A percentile compares a stretch with the other conserved stretches of the same genome.
These are phyloP conservation scores for Venturia canescens DNA, from an alignment of 1,140 invertebrate species.

Conservation along the genomic window DNA sequence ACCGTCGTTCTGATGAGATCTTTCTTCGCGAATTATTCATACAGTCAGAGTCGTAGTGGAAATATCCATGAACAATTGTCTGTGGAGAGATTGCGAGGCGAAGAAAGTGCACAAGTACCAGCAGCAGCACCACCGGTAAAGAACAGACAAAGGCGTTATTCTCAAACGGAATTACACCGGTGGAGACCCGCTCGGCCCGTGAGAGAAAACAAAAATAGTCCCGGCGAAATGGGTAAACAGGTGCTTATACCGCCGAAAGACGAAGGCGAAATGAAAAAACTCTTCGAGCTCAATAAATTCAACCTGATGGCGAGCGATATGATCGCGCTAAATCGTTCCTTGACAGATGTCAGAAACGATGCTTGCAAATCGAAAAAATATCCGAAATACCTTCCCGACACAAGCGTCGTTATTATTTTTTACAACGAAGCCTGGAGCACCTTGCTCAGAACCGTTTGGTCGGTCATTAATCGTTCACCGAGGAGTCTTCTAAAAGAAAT, in stretches of 20 bases:
- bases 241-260: constrained; percentile 91
- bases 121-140: constrained; percentile 51
- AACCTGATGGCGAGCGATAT: constrained; percentile 98
- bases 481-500: constrained; percentile 92
- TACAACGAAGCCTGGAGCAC: constrained; percentile 99
- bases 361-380: constrained; percentile 89
- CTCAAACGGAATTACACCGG: constrained; percentile 79
- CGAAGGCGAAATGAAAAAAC: constrained; percentile 93
- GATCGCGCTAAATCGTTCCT: constrained; percentile 96
- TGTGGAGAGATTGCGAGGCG: constrained; percentile 41
- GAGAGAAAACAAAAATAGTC: constrained; percentile 81
- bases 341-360: constrained; percentile 95
- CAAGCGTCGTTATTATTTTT: constrained; percentile 97
- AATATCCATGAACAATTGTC: constrained; percentile 55
- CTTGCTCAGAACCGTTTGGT: constrained; percentile 95
- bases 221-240: constrained; percentile 93
- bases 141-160: constrained; percentile 58
- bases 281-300: constrained; percentile 99
- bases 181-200: constrained; percentile 87
- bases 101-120: constrained; percentile 42
- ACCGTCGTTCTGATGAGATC: constrained; percentile 94
- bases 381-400: constrained; percentile 87
- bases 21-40: constrained; percentile 96
- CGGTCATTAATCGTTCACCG: constrained; percentile 96
- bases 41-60: constrained; percentile 81